phyloP scores from a whole-genome alignment of 2,797 vertebrate genomes.

The Benthosema pterotum region DNA sequence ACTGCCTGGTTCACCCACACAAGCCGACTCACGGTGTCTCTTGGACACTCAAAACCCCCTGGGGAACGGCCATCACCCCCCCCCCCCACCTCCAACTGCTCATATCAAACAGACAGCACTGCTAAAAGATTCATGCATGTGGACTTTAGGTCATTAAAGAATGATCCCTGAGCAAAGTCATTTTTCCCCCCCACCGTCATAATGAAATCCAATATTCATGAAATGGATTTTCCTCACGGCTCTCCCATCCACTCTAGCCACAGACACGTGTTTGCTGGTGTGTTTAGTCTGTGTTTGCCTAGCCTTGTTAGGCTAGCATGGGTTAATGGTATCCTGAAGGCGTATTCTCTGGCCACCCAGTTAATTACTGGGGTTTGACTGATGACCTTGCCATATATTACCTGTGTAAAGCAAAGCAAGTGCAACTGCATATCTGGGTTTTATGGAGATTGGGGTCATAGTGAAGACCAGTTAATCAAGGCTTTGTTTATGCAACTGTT shows the following conservation, averaged over 20 bases:
- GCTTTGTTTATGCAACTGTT: constrained; percentile 51
- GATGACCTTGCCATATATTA: constrained; percentile 61
- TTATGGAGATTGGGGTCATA: constrained; percentile 61
- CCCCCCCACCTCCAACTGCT: constrained; percentile 28
- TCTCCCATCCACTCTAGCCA: constrained; percentile 42
- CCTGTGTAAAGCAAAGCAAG: constrained; percentile 56
- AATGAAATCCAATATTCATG: constrained; percentile 83
- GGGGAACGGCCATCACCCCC: constrained; percentile 32
- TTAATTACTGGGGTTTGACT: constrained; percentile 71
- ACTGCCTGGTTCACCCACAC: constrained; percentile 43
- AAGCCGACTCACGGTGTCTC: constrained; percentile 30
- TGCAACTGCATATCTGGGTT: constrained; percentile 37
- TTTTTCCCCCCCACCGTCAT: constrained; percentile 68
- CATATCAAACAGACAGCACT: constrained; percentile 70
- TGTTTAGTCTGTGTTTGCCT: constrained; percentile 68
- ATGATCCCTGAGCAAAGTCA: constrained; percentile 74
- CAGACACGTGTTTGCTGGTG: constrained; percentile 61
- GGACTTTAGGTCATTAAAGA: constrained; percentile 83
- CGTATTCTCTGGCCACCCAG: constrained; percentile 57
- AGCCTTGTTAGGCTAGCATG: constrained; percentile 64
- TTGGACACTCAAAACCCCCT: constrained; percentile 48
- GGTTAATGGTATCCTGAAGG: constrained; percentile 79
- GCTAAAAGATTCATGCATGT: constrained; percentile 82
- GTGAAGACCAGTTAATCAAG: constrained; percentile 64
- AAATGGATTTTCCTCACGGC: constrained; percentile 72